Base-by-base conservation (phyloP, 2,888 invertebrate species). In the Latrodectus hesperus region DNA sequence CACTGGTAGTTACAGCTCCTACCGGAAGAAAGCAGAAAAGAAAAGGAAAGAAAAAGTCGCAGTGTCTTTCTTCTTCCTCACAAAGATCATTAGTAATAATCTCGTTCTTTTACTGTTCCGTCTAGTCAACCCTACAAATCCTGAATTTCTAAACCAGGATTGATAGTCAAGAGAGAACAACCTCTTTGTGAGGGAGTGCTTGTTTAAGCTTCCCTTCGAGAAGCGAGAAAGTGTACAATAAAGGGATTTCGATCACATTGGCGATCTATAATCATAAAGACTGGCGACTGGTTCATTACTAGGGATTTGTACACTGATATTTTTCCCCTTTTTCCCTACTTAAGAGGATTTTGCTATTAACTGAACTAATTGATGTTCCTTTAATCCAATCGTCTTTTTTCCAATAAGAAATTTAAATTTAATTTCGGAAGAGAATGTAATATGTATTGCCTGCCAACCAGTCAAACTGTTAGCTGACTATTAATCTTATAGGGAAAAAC, bases 181-280 rank as follows among this genome's bases (percentile, higher is more conserved):
- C 60, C 11, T n/a, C 14, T 68, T 26, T 22, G 67, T 22, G 8
- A 22, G 17, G 26, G 26, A 68, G 38, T 38, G 38, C 6, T 60
- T 12, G 60, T 60, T n/a, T 60, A 60, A 60, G 12, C 60, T 60
- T 60, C 60, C 12, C 60, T 60, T 60, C 17, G 67, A 12, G 17
- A 68, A 68, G 60, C 60, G 14, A 60, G 12, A 68, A 26, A 68
- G 9, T 12, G 22, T 12, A 68, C 16, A 26, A 22, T 12, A 68
- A 22, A 22, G 17, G 67, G 17, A 68, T 14, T 26, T 70, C 10
- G 38, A 60, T 16, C 12, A 14, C 75, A 14, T 71, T 49, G 60
- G 64, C 55, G 55, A 84, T 84, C 77, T 84, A 73, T 84, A 84
- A 84, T 78, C 84, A 84, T 73, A 73, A 78, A 77, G 26, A 51